phyloP scores from a whole-genome alignment of 2,113 vertebrate species.

The Varanus salvator region DNA sequence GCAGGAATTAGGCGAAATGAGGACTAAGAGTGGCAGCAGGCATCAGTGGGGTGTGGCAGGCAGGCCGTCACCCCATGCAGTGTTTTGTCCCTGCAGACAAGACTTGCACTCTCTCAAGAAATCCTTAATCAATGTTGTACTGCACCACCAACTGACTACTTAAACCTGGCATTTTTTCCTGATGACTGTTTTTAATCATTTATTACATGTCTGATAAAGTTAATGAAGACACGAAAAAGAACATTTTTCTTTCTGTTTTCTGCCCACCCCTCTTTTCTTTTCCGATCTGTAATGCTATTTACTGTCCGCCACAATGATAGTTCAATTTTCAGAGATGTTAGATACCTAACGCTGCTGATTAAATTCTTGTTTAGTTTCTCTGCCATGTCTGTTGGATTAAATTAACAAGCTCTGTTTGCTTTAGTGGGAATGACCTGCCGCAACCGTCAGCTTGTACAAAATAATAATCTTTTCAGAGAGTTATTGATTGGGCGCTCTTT shows the following conservation, averaged over 20 bases:
- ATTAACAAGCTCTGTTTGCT: conserved; percentile 80
- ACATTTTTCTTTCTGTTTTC: conserved; percentile 55
- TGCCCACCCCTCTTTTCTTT: neutral
- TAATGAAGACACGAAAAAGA: conserved; percentile 61
- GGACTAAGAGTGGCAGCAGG: neutral
- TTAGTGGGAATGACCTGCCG: conserved; percentile 75
- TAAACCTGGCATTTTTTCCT: conserved; percentile 4
- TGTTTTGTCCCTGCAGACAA: neutral
- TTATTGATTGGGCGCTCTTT: conserved; percentile 78
- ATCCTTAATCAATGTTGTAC: conserved; percentile 25
- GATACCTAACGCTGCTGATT: conserved; percentile 77
- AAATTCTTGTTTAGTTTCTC: conserved; percentile 79
- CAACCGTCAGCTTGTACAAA: conserved; percentile 80
- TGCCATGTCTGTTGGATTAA: conserved; percentile 80
- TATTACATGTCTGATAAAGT: conserved; percentile 75
- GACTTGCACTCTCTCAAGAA: neutral
- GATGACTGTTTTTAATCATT: conserved; percentile 72
- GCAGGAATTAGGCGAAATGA: neutral
- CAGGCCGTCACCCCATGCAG: too few relatives aligned
- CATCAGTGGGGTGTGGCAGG: neutral
- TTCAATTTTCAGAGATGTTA: conserved; percentile 78
- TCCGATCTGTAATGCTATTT: conserved; percentile 72
- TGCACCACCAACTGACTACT: conserved; percentile 22
- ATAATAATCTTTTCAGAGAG: conserved; percentile 83
- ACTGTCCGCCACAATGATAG: conserved; percentile 71